Percentiles rank a stretch among this genome's conserved stretches.
These are phyloP conservation scores for Entomobrya proxima DNA, from an alignment of 2,888 invertebrate genomes.

Conservation along the genomic window DNA sequence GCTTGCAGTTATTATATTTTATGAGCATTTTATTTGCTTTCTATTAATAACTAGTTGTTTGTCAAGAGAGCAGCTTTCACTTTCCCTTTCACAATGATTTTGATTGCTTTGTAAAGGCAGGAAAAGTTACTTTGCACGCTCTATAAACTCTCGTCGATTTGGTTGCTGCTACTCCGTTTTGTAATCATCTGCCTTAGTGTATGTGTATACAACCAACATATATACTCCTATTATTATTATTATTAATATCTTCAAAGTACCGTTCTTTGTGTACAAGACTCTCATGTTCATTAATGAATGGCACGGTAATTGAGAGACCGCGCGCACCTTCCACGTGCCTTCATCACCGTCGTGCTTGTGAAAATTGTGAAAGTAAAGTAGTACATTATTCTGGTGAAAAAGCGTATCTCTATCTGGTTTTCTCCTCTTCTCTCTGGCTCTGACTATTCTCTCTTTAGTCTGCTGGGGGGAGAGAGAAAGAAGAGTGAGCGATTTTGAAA, in stretches of 20 bases:
- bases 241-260: neutral
- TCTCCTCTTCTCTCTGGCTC: too few relatives aligned
- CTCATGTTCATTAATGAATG: constrained; percentile 20
- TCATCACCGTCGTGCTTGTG: too few relatives aligned
- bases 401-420: too few relatives aligned
- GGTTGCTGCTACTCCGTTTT: too few relatives aligned
- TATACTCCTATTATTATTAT: neutral
- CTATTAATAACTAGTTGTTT: constrained; percentile 2
- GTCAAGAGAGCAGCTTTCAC: neutral
- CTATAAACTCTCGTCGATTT: neutral
- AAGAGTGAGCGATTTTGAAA: neutral
- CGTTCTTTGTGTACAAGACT: neutral
- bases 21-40: neutral
- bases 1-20: neutral
- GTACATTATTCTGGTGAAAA: too few relatives aligned
- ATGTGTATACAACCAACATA: neutral
- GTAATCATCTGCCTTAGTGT: neutral
- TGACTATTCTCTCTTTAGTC: too few relatives aligned
- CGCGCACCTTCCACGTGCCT: neutral
- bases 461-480: too few relatives aligned
- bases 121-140: neutral
- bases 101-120: neutral
- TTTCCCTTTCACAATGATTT: neutral
- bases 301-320: constrained; percentile 24
- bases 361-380: too few relatives aligned